Conservation (phyloP, 1,140 invertebrate species). For the Trypoxylus dichotomus region DNA sequence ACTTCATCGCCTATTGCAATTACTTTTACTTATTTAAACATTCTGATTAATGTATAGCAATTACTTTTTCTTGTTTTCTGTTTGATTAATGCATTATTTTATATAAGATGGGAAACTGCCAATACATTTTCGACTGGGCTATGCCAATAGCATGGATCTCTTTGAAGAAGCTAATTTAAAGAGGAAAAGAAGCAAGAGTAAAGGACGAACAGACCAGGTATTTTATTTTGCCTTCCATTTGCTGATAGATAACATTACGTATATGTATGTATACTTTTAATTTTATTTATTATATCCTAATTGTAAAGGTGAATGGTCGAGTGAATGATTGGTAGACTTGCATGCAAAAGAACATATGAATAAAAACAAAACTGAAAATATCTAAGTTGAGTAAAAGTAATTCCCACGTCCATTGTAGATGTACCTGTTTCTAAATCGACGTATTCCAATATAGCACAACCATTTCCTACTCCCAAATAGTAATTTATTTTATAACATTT, state of each 20-base stretch:
- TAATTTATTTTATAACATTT: neutral
- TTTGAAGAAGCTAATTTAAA: slow-evolving; percentile 40
- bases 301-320: neutral
- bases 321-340: neutral
- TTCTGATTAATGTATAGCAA: no score
- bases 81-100: neutral
- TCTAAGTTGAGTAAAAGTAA: neutral
- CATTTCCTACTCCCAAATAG: neutral
- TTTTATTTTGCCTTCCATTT: slow-evolving; percentile 44
- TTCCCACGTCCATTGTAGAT: neutral
- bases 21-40: no score
- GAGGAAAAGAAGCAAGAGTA: slow-evolving; percentile 39
- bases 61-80: no score
- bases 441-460: neutral
- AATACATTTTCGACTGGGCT: slow-evolving; percentile 48
- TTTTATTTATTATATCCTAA: slow-evolving; percentile 1
- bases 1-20: no score
- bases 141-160: slow-evolving; percentile 36
- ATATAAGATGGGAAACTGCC: slow-evolving; percentile 46
- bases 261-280: slow-evolving; percentile 9
- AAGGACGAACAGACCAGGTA: slow-evolving; percentile 45
- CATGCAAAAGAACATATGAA: neutral
- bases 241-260: slow-evolving; percentile 23
- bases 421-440: neutral
- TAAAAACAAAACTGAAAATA: neutral